phyloP scores from a whole-genome alignment of 2,113 vertebrate species.

The Egretta garzetta region DNA sequence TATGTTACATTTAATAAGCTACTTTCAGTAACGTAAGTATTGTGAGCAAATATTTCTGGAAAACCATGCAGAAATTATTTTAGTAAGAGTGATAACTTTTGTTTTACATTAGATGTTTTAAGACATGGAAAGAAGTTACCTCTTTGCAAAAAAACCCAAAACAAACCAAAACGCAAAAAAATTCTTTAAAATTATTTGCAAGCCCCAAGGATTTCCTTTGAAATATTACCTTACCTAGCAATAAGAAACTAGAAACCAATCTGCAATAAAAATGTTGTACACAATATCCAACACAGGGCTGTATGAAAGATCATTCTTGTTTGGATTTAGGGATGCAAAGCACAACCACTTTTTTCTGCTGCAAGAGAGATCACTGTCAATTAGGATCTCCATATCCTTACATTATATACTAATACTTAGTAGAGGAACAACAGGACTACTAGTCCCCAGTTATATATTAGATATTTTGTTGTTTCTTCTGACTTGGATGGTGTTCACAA shows the following conservation, averaged over 20 bases:
- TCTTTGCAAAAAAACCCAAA: too few relatives aligned
- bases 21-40: not conserved
- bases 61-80: not conserved
- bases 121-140: not conserved
- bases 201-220: not conserved
- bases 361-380: not conserved
- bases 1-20: not conserved
- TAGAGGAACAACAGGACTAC: not conserved
- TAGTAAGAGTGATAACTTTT: not conserved
- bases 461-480: not conserved
- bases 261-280: not conserved
- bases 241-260: not conserved
- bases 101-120: not conserved
- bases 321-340: not conserved
- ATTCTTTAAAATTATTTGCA: not conserved
- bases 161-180: not conserved
- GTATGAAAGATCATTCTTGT: not conserved
- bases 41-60: not conserved
- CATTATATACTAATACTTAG: not conserved
- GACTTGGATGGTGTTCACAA: not conserved
- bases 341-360: not conserved
- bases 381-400: not conserved
- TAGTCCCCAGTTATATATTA: not conserved
- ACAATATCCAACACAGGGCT: not conserved
- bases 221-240: not conserved